Base-by-base conservation (phyloP, 2,888 invertebrate genomes). In the Cynaeus angustus region DNA sequence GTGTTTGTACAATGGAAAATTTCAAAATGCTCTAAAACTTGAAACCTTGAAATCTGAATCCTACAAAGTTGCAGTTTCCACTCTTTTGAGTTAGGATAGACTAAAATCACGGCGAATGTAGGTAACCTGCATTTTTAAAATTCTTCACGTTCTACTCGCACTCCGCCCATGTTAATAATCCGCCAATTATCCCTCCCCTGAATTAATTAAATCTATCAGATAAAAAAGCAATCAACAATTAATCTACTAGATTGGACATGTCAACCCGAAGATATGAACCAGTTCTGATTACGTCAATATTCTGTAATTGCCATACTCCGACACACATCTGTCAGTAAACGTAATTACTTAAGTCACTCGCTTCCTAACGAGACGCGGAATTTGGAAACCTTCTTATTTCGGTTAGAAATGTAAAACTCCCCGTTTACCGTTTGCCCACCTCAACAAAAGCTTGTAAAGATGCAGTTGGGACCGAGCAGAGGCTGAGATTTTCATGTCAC, bases 401-500 rank as follows among this genome's bases (percentile, higher is more conserved):
- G 33, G 3, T 33, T 12, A 6, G 14, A 37, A 55, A 14, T 30
- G 12, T 30, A 28, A 13, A 28, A 52, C n/a, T n/a, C 33, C 16
- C 38, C 38, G 43, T 13, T n/a, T 46, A 12, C 33, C 61, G 37
- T 56, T 56, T 56, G 72, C 71, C 74, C 64, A 79, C 81, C 79
- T 81, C 80, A 78, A 83, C 83, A 83, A 83, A 83, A 83, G 83
- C 78, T 76, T 77, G 74, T 78, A 79, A 82, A 80, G 80, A 81
- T 81, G 81, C 81, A 80, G 83, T 82, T 81, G 81, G 81, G 82
- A 79, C 80, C 80, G 80, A 80, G 82, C 82, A 82, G 80, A 82
- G 83, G 81, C 83, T 79, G 83, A 85, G 85, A 85, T 85, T 85
- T 85, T 84, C 85, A 80, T 85, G 85, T 85, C 85, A 85, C 85